Base-by-base conservation (phyloP, 2,797 vertebrate genomes). In the Spinus olivaceus region DNA sequence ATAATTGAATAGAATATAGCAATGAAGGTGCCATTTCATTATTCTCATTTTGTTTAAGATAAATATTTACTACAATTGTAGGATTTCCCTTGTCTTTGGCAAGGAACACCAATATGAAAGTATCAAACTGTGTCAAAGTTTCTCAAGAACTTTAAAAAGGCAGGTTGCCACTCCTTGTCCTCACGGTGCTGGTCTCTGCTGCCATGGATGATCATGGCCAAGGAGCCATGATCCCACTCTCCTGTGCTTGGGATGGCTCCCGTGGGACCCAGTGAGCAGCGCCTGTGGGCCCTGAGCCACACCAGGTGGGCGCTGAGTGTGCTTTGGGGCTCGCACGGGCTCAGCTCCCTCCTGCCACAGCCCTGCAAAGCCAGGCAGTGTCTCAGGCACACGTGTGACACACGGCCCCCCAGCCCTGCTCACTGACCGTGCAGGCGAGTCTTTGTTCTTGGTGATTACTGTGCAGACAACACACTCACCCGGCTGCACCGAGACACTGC, bases 401-500 rank as follows among this genome's bases (percentile, higher is more conserved):
- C 61, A 4, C 11, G 3, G 69, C 15, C 66, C 71, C 63, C 61
- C 60, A 49, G 39, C 81, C 35, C 50, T 42, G 86, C 91, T 82
- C 63, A 24, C 80, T 89, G 94, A 65, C 95, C 71, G 6, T 5
- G 35, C 81, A 42, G 86, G 88, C 56, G 57, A 92, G 81, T 89
- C 97, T 98, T 98, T 98, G 97, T 98, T 97, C 97, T 96, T 92
- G 81, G 93, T 61, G 94, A 95, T 96, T 96, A 95, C 94, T 96
- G 80, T 94, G 90, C 97, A 96, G 93, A 96, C 95, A 94, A 90
- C 93, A 90, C 91, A 93, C 91, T 96, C 95, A 96, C 76, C 89
- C 76, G 86, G 92, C 94, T 96, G 91, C 32, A 41, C 37, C 8
- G 53, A 95, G 94, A 78, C 91, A 86, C 94, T 96, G 94, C 94